Percentiles rank a stretch among this genome's conserved stretches.
phyloP scores from a whole-genome alignment of 2,888 invertebrate genomes.

The Dicyrtomina minuta region DNA sequence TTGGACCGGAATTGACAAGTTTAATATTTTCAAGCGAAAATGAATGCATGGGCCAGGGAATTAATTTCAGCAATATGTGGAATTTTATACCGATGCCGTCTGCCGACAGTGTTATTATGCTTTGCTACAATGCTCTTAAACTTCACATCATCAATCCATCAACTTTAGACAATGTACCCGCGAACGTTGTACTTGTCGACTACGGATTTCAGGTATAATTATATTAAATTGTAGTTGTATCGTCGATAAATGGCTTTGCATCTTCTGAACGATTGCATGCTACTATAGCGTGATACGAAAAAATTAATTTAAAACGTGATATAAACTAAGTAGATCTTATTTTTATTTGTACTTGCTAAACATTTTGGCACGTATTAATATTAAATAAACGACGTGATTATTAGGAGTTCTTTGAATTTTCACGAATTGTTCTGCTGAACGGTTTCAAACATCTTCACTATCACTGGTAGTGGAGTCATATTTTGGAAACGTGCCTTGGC shows the following conservation, averaged over 20 bases:
- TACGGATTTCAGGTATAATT: slow-evolving; percentile 63
- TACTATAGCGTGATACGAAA: too few species aligned
- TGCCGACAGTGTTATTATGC: slow-evolving; percentile 57
- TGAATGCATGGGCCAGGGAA: slow-evolving; percentile 49
- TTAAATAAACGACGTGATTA: too few species aligned
- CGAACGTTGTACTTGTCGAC: slow-evolving; percentile 62
- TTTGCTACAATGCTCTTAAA: slow-evolving; percentile 60
- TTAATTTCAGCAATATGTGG: slow-evolving; percentile 56
- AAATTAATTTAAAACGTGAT: too few species aligned
- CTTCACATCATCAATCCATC: slow-evolving; percentile 54
- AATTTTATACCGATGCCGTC: slow-evolving; percentile 58
- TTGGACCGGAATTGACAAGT: slow-evolving; percentile 63
- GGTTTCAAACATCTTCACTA: slow-evolving; percentile 14
- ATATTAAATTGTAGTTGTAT: background rate
- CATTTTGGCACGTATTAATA: too few species aligned
- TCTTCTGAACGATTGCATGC: background rate
- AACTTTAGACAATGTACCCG: slow-evolving; percentile 57
- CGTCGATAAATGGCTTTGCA: background rate
- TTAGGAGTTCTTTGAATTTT: too few species aligned
- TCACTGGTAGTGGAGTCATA: background rate
- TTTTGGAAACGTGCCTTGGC: slow-evolving; percentile 18
- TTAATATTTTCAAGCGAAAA: slow-evolving; percentile 60
- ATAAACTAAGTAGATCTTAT: too few species aligned
- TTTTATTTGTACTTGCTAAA: too few species aligned
- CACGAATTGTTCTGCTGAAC: slow-evolving; percentile 17